Conservation (phyloP, 2,888 invertebrate species). For the Drosophila paracracens region DNA sequence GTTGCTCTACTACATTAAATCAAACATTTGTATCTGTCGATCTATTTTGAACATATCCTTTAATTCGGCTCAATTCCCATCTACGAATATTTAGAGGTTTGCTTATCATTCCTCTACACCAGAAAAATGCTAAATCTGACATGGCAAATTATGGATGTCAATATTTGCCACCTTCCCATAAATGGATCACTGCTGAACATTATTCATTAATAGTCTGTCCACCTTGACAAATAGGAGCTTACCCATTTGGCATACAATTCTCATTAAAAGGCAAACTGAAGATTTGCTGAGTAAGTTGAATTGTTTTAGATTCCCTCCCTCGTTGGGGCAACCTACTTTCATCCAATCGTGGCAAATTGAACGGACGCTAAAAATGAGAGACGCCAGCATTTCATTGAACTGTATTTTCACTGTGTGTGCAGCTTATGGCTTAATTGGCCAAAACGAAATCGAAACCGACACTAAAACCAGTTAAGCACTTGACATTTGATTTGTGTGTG, state of each 20-base stretch:
- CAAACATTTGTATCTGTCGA: neutral
- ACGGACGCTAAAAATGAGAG: neutral
- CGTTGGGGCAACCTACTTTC: neutral
- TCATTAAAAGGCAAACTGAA: neutral
- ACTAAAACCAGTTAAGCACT: constrained; percentile 43
- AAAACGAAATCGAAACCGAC: constrained; percentile 57
- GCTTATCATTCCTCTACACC: neutral
- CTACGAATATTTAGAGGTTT: no score
- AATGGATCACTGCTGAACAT: neutral
- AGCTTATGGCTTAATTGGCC: constrained; percentile 71
- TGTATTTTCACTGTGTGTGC: constrained; percentile 46
- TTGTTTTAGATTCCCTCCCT: neutral
- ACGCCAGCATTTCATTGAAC: constrained; percentile 68
- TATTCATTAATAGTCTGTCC: neutral
- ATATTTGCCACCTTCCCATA: neutral
- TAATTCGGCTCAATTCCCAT: neutral
- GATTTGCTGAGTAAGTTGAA: neutral
- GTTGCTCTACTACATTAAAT: neutral
- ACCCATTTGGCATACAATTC: neutral
- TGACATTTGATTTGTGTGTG: constrained; percentile 59
- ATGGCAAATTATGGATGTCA: neutral
- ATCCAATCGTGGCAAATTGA: neutral
- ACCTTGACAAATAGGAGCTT: neutral
- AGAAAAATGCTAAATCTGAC: neutral
- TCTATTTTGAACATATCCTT: neutral